Evolutionary conservation across 2,113 vertebrate species (phyloP).

Genomic region (Macroglossus sobrinus): DNA sequence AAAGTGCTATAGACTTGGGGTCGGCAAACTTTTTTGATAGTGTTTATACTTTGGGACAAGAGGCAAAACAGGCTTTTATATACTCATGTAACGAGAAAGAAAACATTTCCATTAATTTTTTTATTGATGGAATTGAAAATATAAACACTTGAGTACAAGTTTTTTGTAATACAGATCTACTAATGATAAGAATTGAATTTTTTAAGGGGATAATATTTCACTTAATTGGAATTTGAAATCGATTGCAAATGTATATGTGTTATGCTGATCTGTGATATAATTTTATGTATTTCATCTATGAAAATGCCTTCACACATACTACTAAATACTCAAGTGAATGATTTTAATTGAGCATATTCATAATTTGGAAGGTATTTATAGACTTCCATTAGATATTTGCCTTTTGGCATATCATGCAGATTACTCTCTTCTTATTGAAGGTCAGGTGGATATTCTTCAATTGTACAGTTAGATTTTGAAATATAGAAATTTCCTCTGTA

Average conservation of each 20-base stretch:
- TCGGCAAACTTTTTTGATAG: not conserved
- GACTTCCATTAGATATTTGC: constrained; percentile 2
- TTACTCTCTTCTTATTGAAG: not conserved
- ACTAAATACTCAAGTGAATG: not conserved
- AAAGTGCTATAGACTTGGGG: not conserved
- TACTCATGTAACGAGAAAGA: not conserved
- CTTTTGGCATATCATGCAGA: not conserved
- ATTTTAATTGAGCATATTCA: not conserved
- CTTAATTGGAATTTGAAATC: not conserved
- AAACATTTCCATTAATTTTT: not conserved
- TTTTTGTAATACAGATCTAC: not conserved
- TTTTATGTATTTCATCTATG: not conserved
- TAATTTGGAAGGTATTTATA: not conserved
- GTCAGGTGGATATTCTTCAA: not conserved
- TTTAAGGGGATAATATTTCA: not conserved
- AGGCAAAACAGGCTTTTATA: not conserved
- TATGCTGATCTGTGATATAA: not conserved
- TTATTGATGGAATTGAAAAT: constrained; percentile 4
- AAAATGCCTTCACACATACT: not conserved
- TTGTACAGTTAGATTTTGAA: not conserved
- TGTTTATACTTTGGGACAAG: not conserved
- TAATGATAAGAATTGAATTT: not conserved
- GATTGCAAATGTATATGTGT: not conserved
- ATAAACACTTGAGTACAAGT: not conserved
- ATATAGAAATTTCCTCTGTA: not conserved